Evolutionary conservation across 2,797 vertebrate genomes (phyloP), one percentile per base, ranked within the genome.

Genomic region (Anguilla megastoma): DNA sequence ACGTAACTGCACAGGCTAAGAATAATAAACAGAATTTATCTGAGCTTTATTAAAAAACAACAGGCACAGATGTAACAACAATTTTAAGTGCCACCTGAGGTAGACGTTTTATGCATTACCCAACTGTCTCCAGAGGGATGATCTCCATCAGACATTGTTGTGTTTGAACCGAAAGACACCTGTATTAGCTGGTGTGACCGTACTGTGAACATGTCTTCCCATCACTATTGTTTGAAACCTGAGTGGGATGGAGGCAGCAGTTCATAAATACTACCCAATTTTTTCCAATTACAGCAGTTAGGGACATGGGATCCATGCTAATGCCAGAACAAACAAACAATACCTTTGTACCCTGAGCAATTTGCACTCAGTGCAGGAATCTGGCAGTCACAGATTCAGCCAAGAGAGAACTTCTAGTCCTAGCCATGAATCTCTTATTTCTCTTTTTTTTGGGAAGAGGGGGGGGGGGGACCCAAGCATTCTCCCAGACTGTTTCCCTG

Each of bases 291-390:
- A 82, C 85, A 93, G 92, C 90, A 90, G 89, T 21, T 90, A 94
- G 86, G 90, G 91, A 92, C 92, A 93, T 88, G 86, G 90, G 87
- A 89, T 91, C 91, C 93, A 93, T 93, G 94, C 92, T 92, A 94
- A 94, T 94, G 92, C 93, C 91, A 90, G 80, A 85, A 88, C 87
- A 94, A 94, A 95, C 93, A 95, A 95, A 96, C 90, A 94, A 91
- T 91, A 94, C 93, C 94, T 94, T 94, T 95, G 95, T 95, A 94
- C 92, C 91, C 90, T 48, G 90, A 91, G 90, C 93, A 91, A 95
- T 95, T 93, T 96, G 92, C 92, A 95, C 93, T 91, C 95, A 58
- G 89, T 89, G 92, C 94, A 92, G 92, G 93, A 91, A 16, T 87
- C 88, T 76, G 88, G 88, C 48, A 76, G 85, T 93, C 93, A 90